Conservation (phyloP, 2,888 invertebrate species). For the Amblyjoppa fuscipennis region DNA sequence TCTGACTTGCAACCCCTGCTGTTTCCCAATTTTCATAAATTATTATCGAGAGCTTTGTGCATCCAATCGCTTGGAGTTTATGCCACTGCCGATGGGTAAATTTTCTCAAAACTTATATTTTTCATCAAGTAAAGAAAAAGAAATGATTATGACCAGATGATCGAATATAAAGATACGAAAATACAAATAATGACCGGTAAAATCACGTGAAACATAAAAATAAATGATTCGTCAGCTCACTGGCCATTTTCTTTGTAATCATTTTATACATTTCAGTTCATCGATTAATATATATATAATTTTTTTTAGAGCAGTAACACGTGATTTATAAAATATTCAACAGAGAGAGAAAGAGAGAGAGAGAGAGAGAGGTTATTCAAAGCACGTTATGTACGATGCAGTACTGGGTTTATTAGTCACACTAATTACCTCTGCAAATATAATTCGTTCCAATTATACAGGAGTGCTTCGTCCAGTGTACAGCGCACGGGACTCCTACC, state of each 20-base stretch:
- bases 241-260: neutral
- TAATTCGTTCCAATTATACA: constrained; percentile 66
- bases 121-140: too few relatives aligned
- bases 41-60: too few relatives aligned
- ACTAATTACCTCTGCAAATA: constrained; percentile 66
- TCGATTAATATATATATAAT: neutral
- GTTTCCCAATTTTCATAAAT: neutral
- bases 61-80: too few relatives aligned
- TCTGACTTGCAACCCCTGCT: too few relatives aligned
- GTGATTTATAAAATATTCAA: constrained; percentile 31
- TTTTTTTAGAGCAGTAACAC: neutral
- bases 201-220: neutral
- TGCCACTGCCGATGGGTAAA: too few relatives aligned
- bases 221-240: neutral
- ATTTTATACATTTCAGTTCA: neutral
- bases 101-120: too few relatives aligned
- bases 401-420: constrained; percentile 56
- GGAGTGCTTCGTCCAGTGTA: constrained; percentile 42
- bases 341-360: neutral
- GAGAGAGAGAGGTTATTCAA: neutral
- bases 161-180: neutral
- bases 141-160: too few relatives aligned
- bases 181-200: neutral
- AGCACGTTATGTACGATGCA: constrained; percentile 29
- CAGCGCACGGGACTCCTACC: constrained; percentile 27